Evolutionary conservation across 2,797 vertebrate species (phyloP).

Genomic region (Rhodeus uyekii): DNA sequence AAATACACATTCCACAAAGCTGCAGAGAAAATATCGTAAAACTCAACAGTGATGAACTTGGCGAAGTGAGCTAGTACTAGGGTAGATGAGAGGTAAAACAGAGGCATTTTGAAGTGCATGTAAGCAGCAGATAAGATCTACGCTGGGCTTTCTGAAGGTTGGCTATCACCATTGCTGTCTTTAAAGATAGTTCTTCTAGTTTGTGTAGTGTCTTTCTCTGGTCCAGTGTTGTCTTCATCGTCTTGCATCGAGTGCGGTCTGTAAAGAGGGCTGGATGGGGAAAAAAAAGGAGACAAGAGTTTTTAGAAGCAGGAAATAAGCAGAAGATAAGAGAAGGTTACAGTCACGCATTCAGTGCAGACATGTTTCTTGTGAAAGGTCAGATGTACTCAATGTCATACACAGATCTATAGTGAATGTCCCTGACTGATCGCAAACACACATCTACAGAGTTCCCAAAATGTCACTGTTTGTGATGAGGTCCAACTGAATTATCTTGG

Average conservation of each 20-base stretch:
- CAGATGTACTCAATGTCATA: neutral
- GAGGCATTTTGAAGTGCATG: conserved; percentile 33
- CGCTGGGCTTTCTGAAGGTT: conserved; percentile 74
- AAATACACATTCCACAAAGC: conserved; percentile 4
- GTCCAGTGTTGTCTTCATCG: conserved; percentile 80
- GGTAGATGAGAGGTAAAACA: conserved; percentile 6
- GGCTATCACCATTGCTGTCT: conserved; percentile 79
- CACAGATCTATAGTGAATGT: conserved; percentile 10
- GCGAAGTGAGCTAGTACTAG: neutral
- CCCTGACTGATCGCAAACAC: neutral
- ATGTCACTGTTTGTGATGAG: neutral
- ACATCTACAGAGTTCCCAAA: neutral
- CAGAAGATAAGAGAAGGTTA: conserved; percentile 14
- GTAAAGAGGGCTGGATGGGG: conserved; percentile 78
- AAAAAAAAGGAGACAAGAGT: conserved; percentile 37
- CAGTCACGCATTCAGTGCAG: conserved; percentile 8
- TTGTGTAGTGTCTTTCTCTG: conserved; percentile 54
- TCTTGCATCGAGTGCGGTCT: conserved; percentile 78
- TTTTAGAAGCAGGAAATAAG: neutral
- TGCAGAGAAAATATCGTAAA: neutral
- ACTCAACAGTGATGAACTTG: conserved; percentile 50
- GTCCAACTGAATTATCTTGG: neutral
- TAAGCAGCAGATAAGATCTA: conserved; percentile 63
- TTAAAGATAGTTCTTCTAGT: conserved; percentile 67
- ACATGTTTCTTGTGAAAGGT: neutral